phyloP scores from a whole-genome alignment of 2,888 invertebrate species.

The Toxonevra muliebris region DNA sequence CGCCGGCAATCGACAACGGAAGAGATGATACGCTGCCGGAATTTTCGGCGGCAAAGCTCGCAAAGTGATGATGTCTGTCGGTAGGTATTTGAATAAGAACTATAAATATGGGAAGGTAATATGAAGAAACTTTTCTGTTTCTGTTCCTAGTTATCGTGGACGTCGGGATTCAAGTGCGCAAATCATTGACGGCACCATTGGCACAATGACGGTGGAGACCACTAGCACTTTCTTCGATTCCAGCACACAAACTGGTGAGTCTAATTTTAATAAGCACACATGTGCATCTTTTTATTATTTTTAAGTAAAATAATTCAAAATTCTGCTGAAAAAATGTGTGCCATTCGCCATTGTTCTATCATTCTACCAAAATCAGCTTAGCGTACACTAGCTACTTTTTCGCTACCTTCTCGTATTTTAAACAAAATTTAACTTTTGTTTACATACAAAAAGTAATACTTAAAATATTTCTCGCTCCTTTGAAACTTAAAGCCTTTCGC shows the following conservation, averaged over 20 bases:
- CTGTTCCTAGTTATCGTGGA: slow-evolving; percentile 58
- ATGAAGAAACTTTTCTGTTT: not conserved
- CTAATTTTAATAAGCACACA: not conserved
- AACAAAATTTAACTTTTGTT: too few relatives aligned
- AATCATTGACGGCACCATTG: slow-evolving; percentile 90
- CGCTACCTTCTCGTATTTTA: too few relatives aligned
- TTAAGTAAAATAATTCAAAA: too few relatives aligned
- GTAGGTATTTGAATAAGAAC: slow-evolving; percentile 53
- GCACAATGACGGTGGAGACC: slow-evolving; percentile 92
- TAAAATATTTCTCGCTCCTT: too few relatives aligned
- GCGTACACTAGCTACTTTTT: too few relatives aligned
- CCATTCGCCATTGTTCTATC: too few relatives aligned
- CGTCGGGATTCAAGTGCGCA: slow-evolving; percentile 84
- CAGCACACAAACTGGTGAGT: slow-evolving; percentile 91
- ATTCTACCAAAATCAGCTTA: too few relatives aligned
- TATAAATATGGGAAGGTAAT: not conserved
- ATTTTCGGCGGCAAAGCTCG: slow-evolving; percentile 89
- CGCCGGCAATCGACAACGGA: slow-evolving; percentile 90
- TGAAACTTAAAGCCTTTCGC: too few relatives aligned
- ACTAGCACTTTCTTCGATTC: slow-evolving; percentile 93
- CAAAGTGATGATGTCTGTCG: slow-evolving; percentile 84
- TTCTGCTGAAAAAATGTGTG: too few relatives aligned
- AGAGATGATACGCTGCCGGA: slow-evolving; percentile 91
- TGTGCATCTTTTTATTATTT: too few relatives aligned
- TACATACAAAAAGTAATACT: too few relatives aligned